Base-by-base conservation (phyloP, 2,113 vertebrate species). In the Corydoras maculifer region DNA sequence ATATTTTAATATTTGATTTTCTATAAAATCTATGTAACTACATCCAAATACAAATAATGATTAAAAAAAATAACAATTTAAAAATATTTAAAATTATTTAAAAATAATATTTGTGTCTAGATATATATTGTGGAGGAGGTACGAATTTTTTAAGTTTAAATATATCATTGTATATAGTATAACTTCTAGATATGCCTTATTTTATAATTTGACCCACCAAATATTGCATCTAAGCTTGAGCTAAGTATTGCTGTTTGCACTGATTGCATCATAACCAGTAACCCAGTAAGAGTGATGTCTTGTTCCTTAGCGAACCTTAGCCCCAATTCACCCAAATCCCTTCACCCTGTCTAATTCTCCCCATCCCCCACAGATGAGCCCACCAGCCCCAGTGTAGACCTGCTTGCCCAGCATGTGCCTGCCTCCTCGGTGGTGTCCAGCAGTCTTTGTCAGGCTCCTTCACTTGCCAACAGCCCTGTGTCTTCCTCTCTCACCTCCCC, bases 381-480 rank as follows among this genome's bases (percentile, higher is more conserved):
- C 75, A 93, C 89, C 77, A 93, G 92, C 82, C 93, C 94, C 84
- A 92, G 90, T 81, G 89, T 83, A 43, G 94, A 95, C 86, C 88
- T 91, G 69, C 89, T 90, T 77, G 90, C 92, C 82, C 91, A 89
- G 81, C 92, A 91, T 58, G 79, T 95, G 48, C 93, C 93, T 0
- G 94, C 94, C 81, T 94, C 92, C 49, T 91, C 91, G 0, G 92
- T 95, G 78, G 93, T 95, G 81, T 94, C 92, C 86, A 91, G 91
- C 1, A 87, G 89, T 84, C 90, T 90, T 87, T 91, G 88, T 82
- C 92, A 91, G 0, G 87, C 91, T 0, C 90, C 90, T 0, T 82
- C 83, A 8, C 69, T 91, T 49, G 86, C 90, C 65, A 87, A 88
- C 78, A 92, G 89, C 81, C 88, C 89, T 18, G 88, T 91, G 32